Evolutionary conservation across 2,113 vertebrate genomes (phyloP), one percentile per base, ranked within the genome.

Genomic region (Sardina pilchardus): DNA sequence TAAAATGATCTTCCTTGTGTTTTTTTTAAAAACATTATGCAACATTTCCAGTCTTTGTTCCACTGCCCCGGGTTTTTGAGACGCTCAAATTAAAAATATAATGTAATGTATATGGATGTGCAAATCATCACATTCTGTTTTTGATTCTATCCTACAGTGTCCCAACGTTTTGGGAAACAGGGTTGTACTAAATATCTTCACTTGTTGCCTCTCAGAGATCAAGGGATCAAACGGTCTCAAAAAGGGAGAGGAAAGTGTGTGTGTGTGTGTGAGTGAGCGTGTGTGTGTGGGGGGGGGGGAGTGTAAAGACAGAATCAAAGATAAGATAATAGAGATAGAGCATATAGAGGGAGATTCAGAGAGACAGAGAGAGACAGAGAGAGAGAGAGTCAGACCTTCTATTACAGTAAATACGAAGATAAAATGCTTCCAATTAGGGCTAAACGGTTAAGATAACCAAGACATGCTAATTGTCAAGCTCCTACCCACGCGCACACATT

Each of bases 401-500:
- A 6, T 4, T 59, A 59, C 53, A 59, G 19, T 24, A 24, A 59
- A 59, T 6, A 24, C 4, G 4, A 59, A 1, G 53, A 59, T 59
- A 59, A 59, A 59, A 59, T 59, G 53, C 19, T 24, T 59, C 53
- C 19, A 59, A 59, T 59, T 59, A 59, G 21, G 53, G 19, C 19
- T 59, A 6, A 59, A 59, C 5, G 19, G 53, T 21, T 24, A 59
- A 59, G 53, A 59, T 59, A 59, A 59, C 53, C 6, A 59, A 24
- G 53, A 59, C 53, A 59, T 95, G 96, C 96, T 98, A 98, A 97
- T 98, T 97, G 96, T 95, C 96, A 95, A 93, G 95, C 95, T 94
- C 96, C 97, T 97, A 96, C 96, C 96, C 95, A 97, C 96, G 96
- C 96, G 96, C 96, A 96, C 96, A 95, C 93, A 42, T 42, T 96